phyloP scores from a whole-genome alignment of 1,140 invertebrate species.

The Drosophila murphyi region DNA sequence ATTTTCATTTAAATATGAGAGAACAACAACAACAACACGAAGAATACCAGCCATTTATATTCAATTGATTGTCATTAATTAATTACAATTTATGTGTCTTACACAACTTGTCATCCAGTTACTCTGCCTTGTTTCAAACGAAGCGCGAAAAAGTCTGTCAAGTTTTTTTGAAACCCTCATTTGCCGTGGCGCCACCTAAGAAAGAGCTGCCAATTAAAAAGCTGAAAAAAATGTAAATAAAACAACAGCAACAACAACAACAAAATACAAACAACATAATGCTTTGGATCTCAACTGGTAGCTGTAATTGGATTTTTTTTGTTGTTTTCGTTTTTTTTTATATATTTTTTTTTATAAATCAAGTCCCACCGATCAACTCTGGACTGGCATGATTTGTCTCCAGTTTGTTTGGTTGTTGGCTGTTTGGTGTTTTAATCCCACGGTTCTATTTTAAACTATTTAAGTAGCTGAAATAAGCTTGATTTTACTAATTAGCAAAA shows the following conservation, averaged over 20 bases:
- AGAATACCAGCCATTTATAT: conserved; percentile 7
- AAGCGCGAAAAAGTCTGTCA: conserved; percentile 37
- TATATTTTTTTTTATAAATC: not conserved
- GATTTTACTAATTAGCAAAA: conserved; percentile 32
- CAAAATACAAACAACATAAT: not conserved
- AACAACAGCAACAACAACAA: conserved; percentile 16
- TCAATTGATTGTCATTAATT: conserved; percentile 32
- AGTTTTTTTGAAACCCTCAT: conserved; percentile 22
- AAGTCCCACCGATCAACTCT: not conserved
- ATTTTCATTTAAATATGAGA: not conserved
- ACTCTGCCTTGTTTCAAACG: conserved; percentile 14
- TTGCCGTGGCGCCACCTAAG: conserved; percentile 38
- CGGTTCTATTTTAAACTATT: conserved; percentile 17
- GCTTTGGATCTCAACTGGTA: conserved; percentile 14
- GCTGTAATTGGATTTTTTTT: conserved; percentile 29
- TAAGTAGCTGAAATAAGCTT: conserved; percentile 9
- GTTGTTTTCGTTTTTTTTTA: not conserved
- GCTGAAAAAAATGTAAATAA: conserved; percentile 11
- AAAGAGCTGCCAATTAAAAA: conserved; percentile 43
- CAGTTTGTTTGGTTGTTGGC: not conserved
- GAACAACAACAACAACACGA: not conserved
- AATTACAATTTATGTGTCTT: conserved; percentile 32
- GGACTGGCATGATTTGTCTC: not conserved
- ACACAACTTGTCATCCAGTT: conserved; percentile 24
- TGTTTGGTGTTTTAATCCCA: not conserved